phyloP scores from a whole-genome alignment of 2,797 vertebrate species.

The Poeciliopsis paucimaculata region DNA sequence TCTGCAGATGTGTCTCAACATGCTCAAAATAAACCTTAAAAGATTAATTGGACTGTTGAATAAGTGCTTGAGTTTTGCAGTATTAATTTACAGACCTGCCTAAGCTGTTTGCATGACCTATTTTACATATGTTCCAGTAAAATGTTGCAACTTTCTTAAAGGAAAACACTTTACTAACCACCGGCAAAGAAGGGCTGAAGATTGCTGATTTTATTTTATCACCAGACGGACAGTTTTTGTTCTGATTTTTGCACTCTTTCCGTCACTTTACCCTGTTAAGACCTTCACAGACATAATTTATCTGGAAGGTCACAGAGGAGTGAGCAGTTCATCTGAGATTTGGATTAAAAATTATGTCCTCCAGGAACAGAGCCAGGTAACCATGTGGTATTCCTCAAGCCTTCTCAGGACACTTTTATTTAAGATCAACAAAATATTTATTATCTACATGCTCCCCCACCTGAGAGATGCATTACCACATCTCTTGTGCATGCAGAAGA shows the following conservation, averaged over 20 bases:
- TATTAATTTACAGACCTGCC: background rate
- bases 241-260: background rate
- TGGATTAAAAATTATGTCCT: background rate
- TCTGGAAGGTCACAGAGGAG: background rate
- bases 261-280: background rate
- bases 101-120: background rate
- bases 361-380: background rate
- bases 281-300: background rate
- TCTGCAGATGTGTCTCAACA: background rate
- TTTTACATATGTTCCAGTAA: background rate
- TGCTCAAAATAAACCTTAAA: background rate
- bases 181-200: background rate
- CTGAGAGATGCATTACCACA: background rate
- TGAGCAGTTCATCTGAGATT: background rate
- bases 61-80: background rate
- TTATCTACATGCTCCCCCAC: background rate
- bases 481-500: background rate
- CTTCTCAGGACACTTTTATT: background rate
- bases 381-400: slow-evolving; percentile 1
- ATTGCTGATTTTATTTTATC: background rate
- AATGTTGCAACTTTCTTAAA: background rate
- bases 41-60: background rate
- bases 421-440: slow-evolving; percentile 3
- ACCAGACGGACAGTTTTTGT: background rate
- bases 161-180: background rate